These are phyloP conservation scores for Clarias fuscus DNA, from an alignment of 2,797 vertebrate genomes.

Conservation along the genomic window DNA sequence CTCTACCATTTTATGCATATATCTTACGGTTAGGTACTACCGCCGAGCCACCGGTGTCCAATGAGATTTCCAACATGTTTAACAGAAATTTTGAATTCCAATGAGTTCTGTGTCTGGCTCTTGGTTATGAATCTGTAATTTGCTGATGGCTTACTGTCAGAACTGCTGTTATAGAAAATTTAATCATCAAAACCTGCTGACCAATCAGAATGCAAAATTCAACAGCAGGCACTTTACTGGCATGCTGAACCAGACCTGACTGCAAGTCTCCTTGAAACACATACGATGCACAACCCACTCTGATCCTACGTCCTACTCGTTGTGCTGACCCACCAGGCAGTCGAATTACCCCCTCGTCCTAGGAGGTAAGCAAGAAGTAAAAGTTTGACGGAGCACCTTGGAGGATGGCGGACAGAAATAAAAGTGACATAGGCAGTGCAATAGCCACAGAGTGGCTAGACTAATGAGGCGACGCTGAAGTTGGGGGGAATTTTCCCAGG, in stretches of 20 bases:
- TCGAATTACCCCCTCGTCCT: conserved; percentile 53
- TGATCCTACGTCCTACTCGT: conserved; percentile 50
- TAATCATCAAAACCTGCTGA: neutral
- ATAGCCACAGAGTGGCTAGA: conserved; percentile 61
- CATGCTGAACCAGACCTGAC: neutral
- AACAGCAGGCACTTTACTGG: neutral
- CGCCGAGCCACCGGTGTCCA: too few species aligned
- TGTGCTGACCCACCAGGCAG: conserved; percentile 56
- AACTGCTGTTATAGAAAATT: neutral
- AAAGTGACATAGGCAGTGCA: conserved; percentile 62
- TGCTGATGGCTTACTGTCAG: neutral
- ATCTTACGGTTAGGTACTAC: too few species aligned
- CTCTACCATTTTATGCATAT: too few species aligned
- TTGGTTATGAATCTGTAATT: neutral
- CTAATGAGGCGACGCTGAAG: conserved; percentile 68
- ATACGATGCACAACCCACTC: conserved; percentile 14
- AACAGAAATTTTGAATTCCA: neutral
- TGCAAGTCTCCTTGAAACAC: conserved; percentile 69
- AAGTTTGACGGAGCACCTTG: conserved; percentile 35
- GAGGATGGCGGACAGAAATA: conserved; percentile 67
- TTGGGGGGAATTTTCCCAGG: conserved; percentile 62
- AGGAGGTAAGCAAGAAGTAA: conserved; percentile 41
- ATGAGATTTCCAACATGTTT: neutral
- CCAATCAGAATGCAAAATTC: neutral
- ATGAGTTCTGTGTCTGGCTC: neutral